Percentiles rank a stretch among this genome's conserved stretches.
phyloP scores from a whole-genome alignment of 1,140 invertebrate species.

The Drosophila auraria region DNA sequence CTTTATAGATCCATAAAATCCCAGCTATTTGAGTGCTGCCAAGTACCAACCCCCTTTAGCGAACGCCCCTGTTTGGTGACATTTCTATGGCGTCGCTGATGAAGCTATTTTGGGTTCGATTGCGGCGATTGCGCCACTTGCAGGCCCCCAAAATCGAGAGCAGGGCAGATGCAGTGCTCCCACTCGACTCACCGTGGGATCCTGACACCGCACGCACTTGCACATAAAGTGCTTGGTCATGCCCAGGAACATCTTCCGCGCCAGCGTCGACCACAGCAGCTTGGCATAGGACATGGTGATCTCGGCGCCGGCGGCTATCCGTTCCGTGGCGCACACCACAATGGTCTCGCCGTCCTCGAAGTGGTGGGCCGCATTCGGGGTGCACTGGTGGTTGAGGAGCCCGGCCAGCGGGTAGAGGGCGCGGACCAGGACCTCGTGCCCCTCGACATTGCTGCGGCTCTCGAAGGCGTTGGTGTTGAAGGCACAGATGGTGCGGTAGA shows the following conservation, averaged over 20 bases:
- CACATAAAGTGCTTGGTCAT: conserved; percentile 92
- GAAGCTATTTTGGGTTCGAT: conserved; percentile 48
- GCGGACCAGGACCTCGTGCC: conserved; percentile 87
- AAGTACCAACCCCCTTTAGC: not conserved
- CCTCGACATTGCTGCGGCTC: conserved; percentile 86
- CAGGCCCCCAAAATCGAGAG: not conserved
- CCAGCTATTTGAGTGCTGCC: not conserved
- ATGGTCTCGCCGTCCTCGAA: conserved; percentile 88
- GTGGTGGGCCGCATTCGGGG: conserved; percentile 90
- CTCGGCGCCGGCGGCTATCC: conserved; percentile 88
- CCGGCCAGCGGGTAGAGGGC: conserved; percentile 91
- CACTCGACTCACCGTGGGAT: conserved; percentile 87
- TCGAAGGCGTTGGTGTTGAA: conserved; percentile 92
- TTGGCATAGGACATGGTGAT: conserved; percentile 91
- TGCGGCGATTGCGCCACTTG: conserved; percentile 44
- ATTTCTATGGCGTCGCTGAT: conserved; percentile 11
- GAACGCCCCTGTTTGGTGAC: conserved; percentile 18
- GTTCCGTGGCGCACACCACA: conserved; percentile 87
- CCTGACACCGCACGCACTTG: conserved; percentile 89
- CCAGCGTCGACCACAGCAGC: conserved; percentile 90
- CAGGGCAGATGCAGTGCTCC: conserved; percentile 2
- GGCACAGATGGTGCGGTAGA: conserved; percentile 86
- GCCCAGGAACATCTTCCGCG: conserved; percentile 88
- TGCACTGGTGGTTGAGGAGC: conserved; percentile 91
- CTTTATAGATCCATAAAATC: not conserved